phyloP scores from a whole-genome alignment of 1,140 invertebrate genomes.

The Pseudomyrmex cubaensis region DNA sequence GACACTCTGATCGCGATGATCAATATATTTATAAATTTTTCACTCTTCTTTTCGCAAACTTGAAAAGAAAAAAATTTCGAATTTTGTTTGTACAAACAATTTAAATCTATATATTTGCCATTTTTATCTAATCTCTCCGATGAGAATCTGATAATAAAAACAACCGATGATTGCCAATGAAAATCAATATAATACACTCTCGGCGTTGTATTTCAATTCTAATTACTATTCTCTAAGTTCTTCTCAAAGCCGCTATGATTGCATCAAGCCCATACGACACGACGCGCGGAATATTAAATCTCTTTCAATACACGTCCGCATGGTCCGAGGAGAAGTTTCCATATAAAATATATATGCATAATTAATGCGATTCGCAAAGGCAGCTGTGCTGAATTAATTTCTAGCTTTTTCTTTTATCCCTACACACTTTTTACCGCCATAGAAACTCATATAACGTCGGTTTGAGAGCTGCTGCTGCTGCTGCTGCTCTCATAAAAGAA shows the following conservation, averaged over 20 bases:
- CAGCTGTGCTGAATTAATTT: slow-evolving; percentile 28
- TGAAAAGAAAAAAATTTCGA: neutral
- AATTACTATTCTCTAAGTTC: neutral
- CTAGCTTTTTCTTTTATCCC: slow-evolving; percentile 23
- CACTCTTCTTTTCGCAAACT: no score
- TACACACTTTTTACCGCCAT: neutral
- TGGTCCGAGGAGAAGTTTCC: neutral
- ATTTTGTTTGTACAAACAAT: neutral
- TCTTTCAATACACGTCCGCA: neutral
- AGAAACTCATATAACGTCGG: slow-evolving; percentile 15
- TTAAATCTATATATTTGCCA: neutral
- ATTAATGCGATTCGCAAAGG: slow-evolving; percentile 5
- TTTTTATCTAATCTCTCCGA: slow-evolving; percentile 1
- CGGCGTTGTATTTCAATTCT: neutral
- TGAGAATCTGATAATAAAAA: no score
- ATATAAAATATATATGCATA: slow-evolving; percentile 19
- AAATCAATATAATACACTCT: neutral
- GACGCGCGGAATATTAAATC: slow-evolving; percentile 10
- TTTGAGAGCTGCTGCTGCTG: slow-evolving; percentile 24
- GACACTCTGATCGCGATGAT: no score
- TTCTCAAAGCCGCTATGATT: neutral
- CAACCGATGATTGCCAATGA: no score
- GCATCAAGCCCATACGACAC: neutral
- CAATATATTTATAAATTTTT: no score
- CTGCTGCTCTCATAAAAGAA: slow-evolving; percentile 26